Evolutionary conservation across 2,888 invertebrate genomes (phyloP).

Genomic region (Strigamia maritima): DNA sequence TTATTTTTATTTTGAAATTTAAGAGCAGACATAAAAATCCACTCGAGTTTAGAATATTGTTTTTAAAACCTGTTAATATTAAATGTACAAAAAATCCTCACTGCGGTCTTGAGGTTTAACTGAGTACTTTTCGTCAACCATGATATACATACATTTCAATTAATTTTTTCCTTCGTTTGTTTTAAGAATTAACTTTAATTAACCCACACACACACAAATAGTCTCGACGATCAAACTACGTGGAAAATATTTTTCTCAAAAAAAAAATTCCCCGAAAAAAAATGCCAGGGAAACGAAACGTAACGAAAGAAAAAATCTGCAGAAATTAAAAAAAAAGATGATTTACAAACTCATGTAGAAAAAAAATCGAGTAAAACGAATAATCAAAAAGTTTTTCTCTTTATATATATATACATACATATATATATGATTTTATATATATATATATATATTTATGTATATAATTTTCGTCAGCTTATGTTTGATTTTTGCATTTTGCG

Average conservation of each 20-base stretch:
- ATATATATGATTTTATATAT: background rate
- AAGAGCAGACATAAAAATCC: background rate
- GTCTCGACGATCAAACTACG: too few species aligned
- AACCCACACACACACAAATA: too few species aligned
- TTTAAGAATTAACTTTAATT: background rate
- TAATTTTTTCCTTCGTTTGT: background rate
- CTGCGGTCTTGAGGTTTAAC: constrained; percentile 7
- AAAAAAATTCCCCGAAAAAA: background rate
- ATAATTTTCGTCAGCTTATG: background rate
- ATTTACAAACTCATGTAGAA: background rate
- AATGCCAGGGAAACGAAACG: background rate
- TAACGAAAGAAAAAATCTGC: background rate
- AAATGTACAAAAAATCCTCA: constrained; percentile 38
- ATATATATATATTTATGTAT: background rate
- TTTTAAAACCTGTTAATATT: constrained; percentile 10
- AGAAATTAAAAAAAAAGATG: background rate
- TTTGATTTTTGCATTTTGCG: constrained; percentile 4
- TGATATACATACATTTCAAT: constrained; percentile 36
- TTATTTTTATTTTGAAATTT: background rate
- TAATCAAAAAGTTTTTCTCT: background rate
- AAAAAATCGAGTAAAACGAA: background rate
- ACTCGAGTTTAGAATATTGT: background rate
- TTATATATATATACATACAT: background rate
- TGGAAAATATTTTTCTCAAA: too few species aligned
- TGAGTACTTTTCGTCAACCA: background rate